Evolutionary conservation across 2,797 vertebrate genomes (phyloP), one percentile per base, ranked within the genome.

Genomic region (Hylomyscus alleni): DNA sequence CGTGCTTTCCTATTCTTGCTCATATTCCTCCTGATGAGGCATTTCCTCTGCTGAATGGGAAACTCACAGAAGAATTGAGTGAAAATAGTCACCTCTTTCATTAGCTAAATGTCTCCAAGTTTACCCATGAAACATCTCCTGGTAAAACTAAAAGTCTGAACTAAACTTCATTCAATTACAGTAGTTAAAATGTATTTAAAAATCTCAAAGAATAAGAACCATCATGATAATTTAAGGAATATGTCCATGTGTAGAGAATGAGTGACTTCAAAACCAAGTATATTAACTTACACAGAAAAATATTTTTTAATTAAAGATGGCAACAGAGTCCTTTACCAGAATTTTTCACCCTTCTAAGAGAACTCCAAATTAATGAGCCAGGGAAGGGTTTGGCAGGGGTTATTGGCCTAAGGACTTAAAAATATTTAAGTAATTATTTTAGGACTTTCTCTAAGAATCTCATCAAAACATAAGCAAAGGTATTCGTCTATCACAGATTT

Each of bases 171-270:
- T n/a, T 67, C 72, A 82, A 85, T 44, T 85, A 13, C 94, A 92
- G 80, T 96, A 58, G 83, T 94, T 31, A 58, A 91, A 94, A 95
- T 82, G 67, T 62, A 34, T 90, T 22, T 82, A 82, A 84, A 84
- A 96, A 50, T 80, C 44, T 52, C 4, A 12, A 65, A 62, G 26
- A 83, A 75, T 78, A 67, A 3, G 19, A 93, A 96, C 95, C 76
- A 15, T 94, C 24, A 22, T 85, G 44, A 40, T 88, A 31, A 85
- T 9, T 88, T 91, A 9, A 85, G 52, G 15, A 47, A 90, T 11
- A 0, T 85, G 19, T 69, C 9, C 22, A 47, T 58, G 73, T 82
- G 93, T 15, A 67, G n/a, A 90, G 69, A 94, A 89, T 50, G 78
- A 83, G 20, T 81, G 10, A 75, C 56, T 95, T 54, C 3, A 85